A percentile compares a stretch with the other conserved stretches of the same genome.
phyloP scores from a whole-genome alignment of 2,113 vertebrate genomes.

The Neotoma lepida region DNA sequence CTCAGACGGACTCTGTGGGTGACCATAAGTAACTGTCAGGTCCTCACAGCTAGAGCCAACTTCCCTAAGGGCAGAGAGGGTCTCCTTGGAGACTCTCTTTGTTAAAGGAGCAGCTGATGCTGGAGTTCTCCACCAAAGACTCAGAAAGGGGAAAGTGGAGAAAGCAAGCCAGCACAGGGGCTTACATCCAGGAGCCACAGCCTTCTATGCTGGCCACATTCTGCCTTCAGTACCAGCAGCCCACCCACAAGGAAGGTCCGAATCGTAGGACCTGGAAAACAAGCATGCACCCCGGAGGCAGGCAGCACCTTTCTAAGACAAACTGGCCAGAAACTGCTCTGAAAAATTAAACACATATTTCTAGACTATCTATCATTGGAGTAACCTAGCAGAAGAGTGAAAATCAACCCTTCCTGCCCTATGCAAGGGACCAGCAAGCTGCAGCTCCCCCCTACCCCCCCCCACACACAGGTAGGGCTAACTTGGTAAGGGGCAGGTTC shows the following conservation, averaged over 20 bases:
- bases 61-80: no score
- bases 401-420: neutral
- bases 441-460: neutral
- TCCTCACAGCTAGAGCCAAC: neutral
- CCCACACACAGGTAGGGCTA: rapidly evolving
- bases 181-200: rapidly evolving
- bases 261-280: neutral
- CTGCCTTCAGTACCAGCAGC: rapidly evolving
- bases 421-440: rapidly evolving
- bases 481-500: neutral
- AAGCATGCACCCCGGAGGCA: rapidly evolving
- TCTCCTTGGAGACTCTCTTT: neutral
- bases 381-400: neutral
- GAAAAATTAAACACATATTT: neutral
- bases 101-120: neutral
- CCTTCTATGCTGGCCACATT: rapidly evolving
- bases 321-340: neutral
- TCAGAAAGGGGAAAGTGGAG: rapidly evolving
- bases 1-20: rapidly evolving
- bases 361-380: neutral
- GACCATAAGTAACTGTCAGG: no score
- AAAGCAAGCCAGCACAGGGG: neutral
- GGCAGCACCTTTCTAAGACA: rapidly evolving
- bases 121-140: neutral
- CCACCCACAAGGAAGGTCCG: rapidly evolving